These are phyloP conservation scores for Cranoglanis bouderius DNA, from an alignment of 2,113 vertebrate genomes.

Conservation along the genomic window DNA sequence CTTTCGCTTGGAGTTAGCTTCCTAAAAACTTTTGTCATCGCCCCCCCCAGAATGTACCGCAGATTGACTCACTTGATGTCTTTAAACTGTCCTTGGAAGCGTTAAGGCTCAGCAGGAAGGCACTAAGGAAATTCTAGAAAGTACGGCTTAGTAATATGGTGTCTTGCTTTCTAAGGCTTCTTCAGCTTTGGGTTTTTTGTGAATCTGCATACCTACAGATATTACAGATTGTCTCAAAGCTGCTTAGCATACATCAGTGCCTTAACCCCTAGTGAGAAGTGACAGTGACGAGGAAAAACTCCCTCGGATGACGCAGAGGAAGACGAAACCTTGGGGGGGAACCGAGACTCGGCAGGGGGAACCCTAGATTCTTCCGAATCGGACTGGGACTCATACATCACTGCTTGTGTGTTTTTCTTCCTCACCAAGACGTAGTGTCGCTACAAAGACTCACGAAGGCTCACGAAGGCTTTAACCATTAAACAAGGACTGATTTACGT, in stretches of 20 bases:
- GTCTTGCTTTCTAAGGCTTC: background rate
- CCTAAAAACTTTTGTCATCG: background rate
- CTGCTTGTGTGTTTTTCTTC: background rate
- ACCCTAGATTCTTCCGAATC: background rate
- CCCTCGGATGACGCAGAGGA: background rate
- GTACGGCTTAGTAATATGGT: background rate
- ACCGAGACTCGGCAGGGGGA: background rate
- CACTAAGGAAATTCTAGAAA: background rate
- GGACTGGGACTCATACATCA: background rate
- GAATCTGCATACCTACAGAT: background rate
- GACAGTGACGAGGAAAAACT: background rate
- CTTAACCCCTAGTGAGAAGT: background rate
- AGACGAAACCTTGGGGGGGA: background rate
- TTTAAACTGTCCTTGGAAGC: background rate
- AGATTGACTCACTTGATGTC: background rate
- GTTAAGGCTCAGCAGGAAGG: background rate
- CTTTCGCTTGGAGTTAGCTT: background rate
- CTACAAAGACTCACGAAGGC: background rate
- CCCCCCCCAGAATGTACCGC: background rate
- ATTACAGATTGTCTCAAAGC: background rate
- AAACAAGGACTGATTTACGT: too few relatives aligned
- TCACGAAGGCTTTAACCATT: too few relatives aligned
- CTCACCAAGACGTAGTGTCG: background rate
- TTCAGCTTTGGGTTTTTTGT: background rate
- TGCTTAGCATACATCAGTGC: constrained; percentile 17